Evolutionary conservation across 2,888 invertebrate species (phyloP).

Genomic region (Plagodis dolabraria): DNA sequence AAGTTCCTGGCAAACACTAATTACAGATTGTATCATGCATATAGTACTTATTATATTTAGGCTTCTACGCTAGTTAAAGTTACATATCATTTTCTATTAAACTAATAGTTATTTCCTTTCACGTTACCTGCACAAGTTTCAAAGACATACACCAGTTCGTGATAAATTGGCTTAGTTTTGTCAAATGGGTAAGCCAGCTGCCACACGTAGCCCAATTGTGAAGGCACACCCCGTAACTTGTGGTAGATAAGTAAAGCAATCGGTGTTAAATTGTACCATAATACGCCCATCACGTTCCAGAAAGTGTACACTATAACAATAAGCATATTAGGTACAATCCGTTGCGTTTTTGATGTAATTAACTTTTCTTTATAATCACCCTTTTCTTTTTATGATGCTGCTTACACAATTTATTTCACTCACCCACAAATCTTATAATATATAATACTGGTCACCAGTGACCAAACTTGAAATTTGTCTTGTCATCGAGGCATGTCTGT

Average conservation of each 20-base stretch:
- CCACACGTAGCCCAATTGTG: conserved; percentile 64
- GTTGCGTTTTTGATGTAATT: too few species aligned
- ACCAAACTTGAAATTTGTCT: too few species aligned
- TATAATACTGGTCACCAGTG: too few species aligned
- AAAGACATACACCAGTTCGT: conserved; percentile 58
- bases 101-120: neutral
- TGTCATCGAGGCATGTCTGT: too few species aligned
- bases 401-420: too few species aligned
- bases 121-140: conserved; percentile 60
- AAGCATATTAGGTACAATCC: too few species aligned
- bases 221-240: conserved; percentile 46
- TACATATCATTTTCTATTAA: neutral
- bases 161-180: conserved; percentile 57
- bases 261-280: conserved; percentile 65
- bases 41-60: too few species aligned
- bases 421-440: too few species aligned
- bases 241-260: conserved; percentile 57
- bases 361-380: too few species aligned
- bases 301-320: conserved; percentile 68
- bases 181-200: conserved; percentile 67
- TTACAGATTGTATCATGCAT: neutral
- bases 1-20: too few species aligned
- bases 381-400: too few species aligned
- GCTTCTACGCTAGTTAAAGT: too few species aligned
- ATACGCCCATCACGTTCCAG: conserved; percentile 63